Conservation (phyloP, 2,888 invertebrate species). For the Empis livida region DNA sequence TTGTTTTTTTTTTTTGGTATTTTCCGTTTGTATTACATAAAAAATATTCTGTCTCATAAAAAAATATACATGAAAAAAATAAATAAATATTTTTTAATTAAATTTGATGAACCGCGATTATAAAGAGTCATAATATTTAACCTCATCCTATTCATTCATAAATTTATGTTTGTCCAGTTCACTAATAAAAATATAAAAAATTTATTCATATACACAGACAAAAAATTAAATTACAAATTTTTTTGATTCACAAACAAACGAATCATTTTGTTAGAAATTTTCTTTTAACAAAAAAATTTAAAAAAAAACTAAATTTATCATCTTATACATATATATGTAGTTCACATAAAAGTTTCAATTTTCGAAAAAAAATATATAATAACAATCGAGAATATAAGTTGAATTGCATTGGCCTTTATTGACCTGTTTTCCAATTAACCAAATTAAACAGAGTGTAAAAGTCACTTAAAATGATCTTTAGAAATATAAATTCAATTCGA, state of each 20-base stretch:
- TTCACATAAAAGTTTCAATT: no score
- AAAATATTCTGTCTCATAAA: no score
- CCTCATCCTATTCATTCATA: constrained; percentile 16
- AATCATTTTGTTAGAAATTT: no score
- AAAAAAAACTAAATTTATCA: no score
- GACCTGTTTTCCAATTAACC: constrained; percentile 38
- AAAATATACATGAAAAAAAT: neutral
- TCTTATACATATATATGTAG: no score
- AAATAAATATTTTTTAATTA: constrained; percentile 13
- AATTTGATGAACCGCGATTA: constrained; percentile 20
- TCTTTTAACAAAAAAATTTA: no score
- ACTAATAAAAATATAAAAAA: neutral
- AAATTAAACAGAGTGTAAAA: constrained; percentile 10
- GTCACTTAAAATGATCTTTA: constrained; percentile 2
- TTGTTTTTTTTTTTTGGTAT: no score
- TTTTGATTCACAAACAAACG: no score
- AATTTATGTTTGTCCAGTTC: constrained; percentile 4
- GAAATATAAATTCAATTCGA: no score
- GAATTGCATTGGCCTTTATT: constrained; percentile 36
- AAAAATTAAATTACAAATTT: no score
- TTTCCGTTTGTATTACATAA: no score
- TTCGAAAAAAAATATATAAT: neutral
- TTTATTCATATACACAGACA: neutral
- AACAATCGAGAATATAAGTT: neutral
- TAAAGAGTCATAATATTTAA: constrained; percentile 22